A percentile compares a stretch with the other conserved stretches of the same genome.
These are phyloP conservation scores for Limnodromus scolopaceus DNA, from an alignment of 2,797 vertebrate genomes.

Conservation along the genomic window DNA sequence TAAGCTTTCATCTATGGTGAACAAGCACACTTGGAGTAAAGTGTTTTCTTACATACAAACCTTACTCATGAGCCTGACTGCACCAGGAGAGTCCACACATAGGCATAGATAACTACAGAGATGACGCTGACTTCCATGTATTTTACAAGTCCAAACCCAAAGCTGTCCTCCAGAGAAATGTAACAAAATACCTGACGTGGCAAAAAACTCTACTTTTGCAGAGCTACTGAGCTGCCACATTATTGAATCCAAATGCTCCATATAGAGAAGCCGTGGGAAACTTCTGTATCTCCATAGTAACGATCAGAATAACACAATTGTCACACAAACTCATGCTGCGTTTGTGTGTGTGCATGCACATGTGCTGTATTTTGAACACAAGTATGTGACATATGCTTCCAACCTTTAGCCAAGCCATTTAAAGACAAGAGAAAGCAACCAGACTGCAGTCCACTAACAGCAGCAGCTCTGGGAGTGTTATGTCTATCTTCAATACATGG, in stretches of 20 bases:
- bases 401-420: background rate
- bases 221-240: background rate
- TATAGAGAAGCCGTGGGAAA: accelerated
- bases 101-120: background rate
- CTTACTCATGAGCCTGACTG: accelerated
- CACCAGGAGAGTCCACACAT: accelerated
- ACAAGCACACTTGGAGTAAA: accelerated
- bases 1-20: background rate
- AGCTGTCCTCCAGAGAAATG: background rate
- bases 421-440: background rate
- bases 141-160: background rate
- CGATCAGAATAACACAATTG: accelerated
- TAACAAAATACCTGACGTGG: background rate
- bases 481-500: background rate
- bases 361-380: background rate
- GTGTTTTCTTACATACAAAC: background rate
- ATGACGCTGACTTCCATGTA: accelerated
- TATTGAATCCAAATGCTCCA: background rate
- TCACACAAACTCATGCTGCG: background rate
- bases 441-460: background rate
- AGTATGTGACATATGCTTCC: background rate
- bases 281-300: background rate
- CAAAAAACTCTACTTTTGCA: background rate
- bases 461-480: background rate
- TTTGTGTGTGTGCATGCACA: background rate